phyloP scores from a whole-genome alignment of 2,113 vertebrate species.

The Gallinago media region DNA sequence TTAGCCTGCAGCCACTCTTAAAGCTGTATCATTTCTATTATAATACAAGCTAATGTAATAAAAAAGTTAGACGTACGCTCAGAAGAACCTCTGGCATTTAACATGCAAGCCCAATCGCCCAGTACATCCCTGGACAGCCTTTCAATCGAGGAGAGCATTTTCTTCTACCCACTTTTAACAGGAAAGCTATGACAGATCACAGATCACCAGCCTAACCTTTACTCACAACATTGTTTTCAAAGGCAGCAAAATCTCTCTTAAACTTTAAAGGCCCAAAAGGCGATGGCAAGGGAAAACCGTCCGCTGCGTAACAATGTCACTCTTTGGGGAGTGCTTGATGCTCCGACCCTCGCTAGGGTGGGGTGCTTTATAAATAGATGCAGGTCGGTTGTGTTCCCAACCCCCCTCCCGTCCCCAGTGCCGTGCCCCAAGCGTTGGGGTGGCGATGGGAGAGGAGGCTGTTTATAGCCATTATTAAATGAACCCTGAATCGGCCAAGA shows the following conservation, averaged over 20 bases:
- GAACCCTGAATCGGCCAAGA: conserved; percentile 7
- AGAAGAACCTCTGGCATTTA: neutral
- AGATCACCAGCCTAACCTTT: conserved; percentile 11
- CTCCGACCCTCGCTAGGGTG: conserved; percentile 50
- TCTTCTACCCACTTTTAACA: neutral
- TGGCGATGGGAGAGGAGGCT: conserved; percentile 19
- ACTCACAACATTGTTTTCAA: neutral
- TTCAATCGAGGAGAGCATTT: neutral
- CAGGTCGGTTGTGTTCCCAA: neutral
- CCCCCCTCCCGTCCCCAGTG: neutral
- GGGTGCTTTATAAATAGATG: conserved; percentile 63
- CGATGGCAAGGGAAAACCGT: neutral
- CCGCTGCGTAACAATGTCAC: conserved; percentile 12
- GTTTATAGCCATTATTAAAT: conserved; percentile 69
- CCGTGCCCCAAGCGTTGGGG: conserved; percentile 25
- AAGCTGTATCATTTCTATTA: neutral
- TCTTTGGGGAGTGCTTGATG: conserved; percentile 7
- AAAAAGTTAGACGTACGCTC: neutral
- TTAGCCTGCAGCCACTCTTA: neutral
- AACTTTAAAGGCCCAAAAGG: conserved; percentile 24
- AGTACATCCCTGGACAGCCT: neutral
- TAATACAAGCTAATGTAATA: neutral
- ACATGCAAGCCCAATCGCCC: neutral
- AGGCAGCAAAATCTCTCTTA: neutral
- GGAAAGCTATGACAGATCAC: neutral